Percentiles rank a stretch among this genome's conserved stretches.
These are phyloP conservation scores for Oscarella lobularis DNA, from an alignment of 37 sponge, comb jelly and placozoan genomes.

Conservation along the genomic window DNA sequence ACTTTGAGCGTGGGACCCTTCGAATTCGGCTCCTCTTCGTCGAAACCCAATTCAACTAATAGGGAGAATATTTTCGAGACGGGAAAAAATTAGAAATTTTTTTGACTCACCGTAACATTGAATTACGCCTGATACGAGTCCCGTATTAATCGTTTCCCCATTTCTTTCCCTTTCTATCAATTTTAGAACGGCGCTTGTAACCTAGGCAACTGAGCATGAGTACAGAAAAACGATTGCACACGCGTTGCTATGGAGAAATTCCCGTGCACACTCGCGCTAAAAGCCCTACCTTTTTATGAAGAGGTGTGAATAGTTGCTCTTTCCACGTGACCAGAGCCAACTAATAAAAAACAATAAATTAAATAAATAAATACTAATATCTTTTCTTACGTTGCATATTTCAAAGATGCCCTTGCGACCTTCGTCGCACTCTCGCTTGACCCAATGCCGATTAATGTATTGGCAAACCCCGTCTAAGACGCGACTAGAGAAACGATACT, in stretches of 20 bases:
- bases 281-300: slow-evolving; percentile 32
- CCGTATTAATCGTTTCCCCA: slow-evolving; percentile 92
- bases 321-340: slow-evolving; percentile 65
- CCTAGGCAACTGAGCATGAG: slow-evolving; percentile 18
- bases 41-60: slow-evolving; percentile 71
- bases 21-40: slow-evolving; percentile 23
- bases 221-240: too few species aligned
- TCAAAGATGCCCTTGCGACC: slow-evolving; percentile 87
- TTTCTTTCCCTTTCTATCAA: slow-evolving; percentile 86
- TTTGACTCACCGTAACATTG: slow-evolving; percentile 75
- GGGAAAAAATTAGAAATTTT: too few species aligned
- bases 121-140: slow-evolving; percentile 82
- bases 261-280: too few species aligned
- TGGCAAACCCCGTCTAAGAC: slow-evolving; percentile 90
- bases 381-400: slow-evolving; percentile 40
- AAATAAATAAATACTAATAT: slow-evolving; percentile 15
- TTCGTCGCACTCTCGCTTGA: slow-evolving; percentile 93
- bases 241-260: too few species aligned
- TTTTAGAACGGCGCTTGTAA: slow-evolving; percentile 73
- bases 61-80: too few species aligned
- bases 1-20: slow-evolving; percentile 59
- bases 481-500: slow-evolving; percentile 77
- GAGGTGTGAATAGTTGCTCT: slow-evolving; percentile 42
- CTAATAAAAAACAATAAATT: not conserved
- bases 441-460: slow-evolving; percentile 97